Evolutionary conservation across 2,888 invertebrate genomes (phyloP), one percentile per base, ranked within the genome.

Genomic region (Drosophila imparisetae): DNA sequence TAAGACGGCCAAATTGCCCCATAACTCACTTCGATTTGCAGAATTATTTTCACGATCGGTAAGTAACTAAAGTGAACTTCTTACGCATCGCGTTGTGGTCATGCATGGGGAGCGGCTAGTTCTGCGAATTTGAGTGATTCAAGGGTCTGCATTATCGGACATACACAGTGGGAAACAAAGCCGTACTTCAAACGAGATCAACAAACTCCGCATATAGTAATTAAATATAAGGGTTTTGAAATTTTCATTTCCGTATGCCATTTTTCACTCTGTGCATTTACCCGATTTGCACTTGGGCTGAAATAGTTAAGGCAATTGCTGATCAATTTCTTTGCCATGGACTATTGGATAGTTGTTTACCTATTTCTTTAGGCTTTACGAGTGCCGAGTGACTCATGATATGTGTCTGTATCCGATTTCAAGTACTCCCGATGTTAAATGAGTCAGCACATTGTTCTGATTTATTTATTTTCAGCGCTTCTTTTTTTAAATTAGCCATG

Each of bases 401-500:
- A 11, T 36, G 42, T 27, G 50, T 67, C 40, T 57, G 34, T 40
- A 24, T n/a, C 29, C 21, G 27, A 55, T 58, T 53, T 32, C 30
- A 36, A 57, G 79, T 66, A 66, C 72, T 72, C 54, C 52, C 65
- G 11, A 48, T 52, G 42, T 50, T 49, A 27, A 49, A 58, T 69
- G 79, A 79, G 59, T 75, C 66, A 79, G 45, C 78, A 57, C 24
- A 50, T 68, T 69, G 66, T 52, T 75, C 67, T 52, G 64, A 71
- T 72, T 18, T 45, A 27, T 49, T 50, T 21, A 29, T 10, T 32
- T 29, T 66, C 52, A 69, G 66, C 59, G 69, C 0, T 30, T 10
- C 2, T 30, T 0, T 82, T 85, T 78, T 57, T 66, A 67, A 83
- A 83, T 77, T 69, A 81, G 67, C 58, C 60, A 54, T 49, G 50